These are phyloP conservation scores for Synanthedon andrenaeformis DNA, from an alignment of 2,888 invertebrate genomes.

Conservation along the genomic window DNA sequence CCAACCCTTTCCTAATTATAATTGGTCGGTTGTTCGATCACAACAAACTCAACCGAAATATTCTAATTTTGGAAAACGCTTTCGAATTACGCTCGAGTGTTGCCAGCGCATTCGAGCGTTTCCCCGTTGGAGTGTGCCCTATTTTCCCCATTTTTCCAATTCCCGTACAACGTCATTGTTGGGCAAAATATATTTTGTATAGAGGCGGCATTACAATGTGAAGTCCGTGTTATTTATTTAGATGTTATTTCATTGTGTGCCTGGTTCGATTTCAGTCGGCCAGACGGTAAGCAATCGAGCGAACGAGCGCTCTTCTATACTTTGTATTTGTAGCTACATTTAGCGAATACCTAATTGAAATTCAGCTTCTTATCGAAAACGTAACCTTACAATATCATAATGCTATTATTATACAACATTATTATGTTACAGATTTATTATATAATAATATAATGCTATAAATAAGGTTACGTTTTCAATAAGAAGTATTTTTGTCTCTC, in stretches of 20 bases:
- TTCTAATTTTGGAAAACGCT: constrained; percentile 34
- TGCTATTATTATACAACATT: too few relatives aligned
- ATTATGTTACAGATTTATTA: too few relatives aligned
- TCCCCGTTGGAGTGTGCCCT: constrained; percentile 42
- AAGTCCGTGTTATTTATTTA: constrained; percentile 61
- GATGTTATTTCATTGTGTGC: constrained; percentile 50
- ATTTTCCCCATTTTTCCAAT: constrained; percentile 34
- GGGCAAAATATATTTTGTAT: constrained; percentile 57
- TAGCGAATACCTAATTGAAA: too few relatives aligned
- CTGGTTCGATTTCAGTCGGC: constrained; percentile 30
- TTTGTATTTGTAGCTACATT: too few relatives aligned
- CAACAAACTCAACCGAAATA: constrained; percentile 5
- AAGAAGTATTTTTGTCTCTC: too few relatives aligned
- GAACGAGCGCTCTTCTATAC: constrained; percentile 4
- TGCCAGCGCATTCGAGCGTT: constrained; percentile 35
- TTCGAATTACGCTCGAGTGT: constrained; percentile 36
- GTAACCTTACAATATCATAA: too few relatives aligned
- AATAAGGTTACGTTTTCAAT: too few relatives aligned
- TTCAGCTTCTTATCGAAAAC: too few relatives aligned
- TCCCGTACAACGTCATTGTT: constrained; percentile 33
- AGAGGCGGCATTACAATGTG: constrained; percentile 49
- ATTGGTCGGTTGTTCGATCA: not conserved
- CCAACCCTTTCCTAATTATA: not conserved
- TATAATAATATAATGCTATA: too few relatives aligned
- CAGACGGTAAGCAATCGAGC: constrained; percentile 50